Evolutionary conservation across 2,797 vertebrate species (phyloP), one percentile per base, ranked within the genome.

Genomic region (Capromys pilorides): DNA sequence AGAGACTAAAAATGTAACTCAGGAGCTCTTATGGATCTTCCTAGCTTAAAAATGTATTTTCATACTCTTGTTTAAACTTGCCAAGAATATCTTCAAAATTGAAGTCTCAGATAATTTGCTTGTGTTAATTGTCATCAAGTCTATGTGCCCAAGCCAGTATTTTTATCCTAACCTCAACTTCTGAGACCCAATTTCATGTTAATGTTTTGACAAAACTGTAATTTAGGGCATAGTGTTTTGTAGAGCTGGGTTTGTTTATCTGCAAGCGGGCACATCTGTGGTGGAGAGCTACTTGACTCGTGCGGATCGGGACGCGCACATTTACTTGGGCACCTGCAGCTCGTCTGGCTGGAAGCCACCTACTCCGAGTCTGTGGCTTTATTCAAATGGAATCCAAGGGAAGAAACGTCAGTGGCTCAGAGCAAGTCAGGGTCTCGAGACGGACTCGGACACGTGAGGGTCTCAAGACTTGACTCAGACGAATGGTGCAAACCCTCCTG

Each of bases 101-200:
- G 91, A 97, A 98, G 93, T 96, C 95, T 91, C 96, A 86, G 85
- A 94, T 98, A 97, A 96, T 97, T 98, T 96, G 84, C 84, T 94
- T 97, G 88, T 93, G 96, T 97, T 97, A 97, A 97, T 97, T 97
- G 96, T 84, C 82, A 61, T 92, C 94, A 96, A 96, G 94, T 96
- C 92, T 96, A 69, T 97, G 92, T 94, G 86, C 97, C 96, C 51
- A 97, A 97, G 94, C 61, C 59, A 88, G 2, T 67, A 80, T 95
- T 94, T 97, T 96, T 97, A 96, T 97, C 57, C 95, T 98, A 97
- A 97, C 95, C 94, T 85, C 93, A 97, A 95, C 89, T 96, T 92
- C 97, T 96, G 95, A 97, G 94, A 96, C 87, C 79, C 91, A 95
- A 95, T 97, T 96, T 81, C 96, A 97, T 96, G 87, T 97, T 96